Evolutionary conservation across 2,888 invertebrate species (phyloP).

Genomic region (Linnaemya tessellans): DNA sequence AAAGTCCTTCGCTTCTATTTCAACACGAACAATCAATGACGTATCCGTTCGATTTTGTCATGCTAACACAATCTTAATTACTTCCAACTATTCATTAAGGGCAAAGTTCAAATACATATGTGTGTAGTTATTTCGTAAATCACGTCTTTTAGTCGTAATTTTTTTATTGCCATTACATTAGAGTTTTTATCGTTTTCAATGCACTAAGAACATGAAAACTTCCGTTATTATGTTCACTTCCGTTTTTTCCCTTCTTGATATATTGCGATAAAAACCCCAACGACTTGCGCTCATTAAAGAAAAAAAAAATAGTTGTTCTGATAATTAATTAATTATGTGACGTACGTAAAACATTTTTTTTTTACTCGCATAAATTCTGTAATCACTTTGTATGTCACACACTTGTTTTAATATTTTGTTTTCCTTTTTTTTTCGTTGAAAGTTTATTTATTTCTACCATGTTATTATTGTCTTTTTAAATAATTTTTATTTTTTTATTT

Average conservation of each 20-base stretch:
- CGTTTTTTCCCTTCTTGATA: constrained; percentile 45
- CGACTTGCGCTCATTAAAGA: constrained; percentile 34
- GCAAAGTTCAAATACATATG: background rate
- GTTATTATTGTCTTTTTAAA: background rate
- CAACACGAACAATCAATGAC: background rate
- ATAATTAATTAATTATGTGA: constrained; percentile 56
- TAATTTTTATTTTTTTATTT: constrained; percentile 3
- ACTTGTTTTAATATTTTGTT: constrained; percentile 20
- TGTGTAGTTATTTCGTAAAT: constrained; percentile 33
- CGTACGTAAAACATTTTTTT: constrained; percentile 31
- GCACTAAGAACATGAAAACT: constrained; percentile 50
- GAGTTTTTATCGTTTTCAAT: constrained; percentile 41
- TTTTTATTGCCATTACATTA: constrained; percentile 16
- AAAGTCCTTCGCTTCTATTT: background rate
- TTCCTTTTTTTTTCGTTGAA: constrained; percentile 23
- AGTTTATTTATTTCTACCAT: constrained; percentile 17
- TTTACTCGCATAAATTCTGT: constrained; percentile 10
- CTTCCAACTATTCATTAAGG: constrained; percentile 14
- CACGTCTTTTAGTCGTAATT: constrained; percentile 36
- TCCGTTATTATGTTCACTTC: constrained; percentile 60
- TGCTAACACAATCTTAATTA: constrained; percentile 20
- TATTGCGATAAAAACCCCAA: constrained; percentile 33
- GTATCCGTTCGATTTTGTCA: background rate
- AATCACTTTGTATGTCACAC: constrained; percentile 29
- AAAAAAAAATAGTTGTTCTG: constrained; percentile 7